Percentiles rank a stretch among this genome's conserved stretches.
Evolutionary conservation across 2,888 invertebrate species (phyloP).

Genomic region (Leucoma salicis): DNA sequence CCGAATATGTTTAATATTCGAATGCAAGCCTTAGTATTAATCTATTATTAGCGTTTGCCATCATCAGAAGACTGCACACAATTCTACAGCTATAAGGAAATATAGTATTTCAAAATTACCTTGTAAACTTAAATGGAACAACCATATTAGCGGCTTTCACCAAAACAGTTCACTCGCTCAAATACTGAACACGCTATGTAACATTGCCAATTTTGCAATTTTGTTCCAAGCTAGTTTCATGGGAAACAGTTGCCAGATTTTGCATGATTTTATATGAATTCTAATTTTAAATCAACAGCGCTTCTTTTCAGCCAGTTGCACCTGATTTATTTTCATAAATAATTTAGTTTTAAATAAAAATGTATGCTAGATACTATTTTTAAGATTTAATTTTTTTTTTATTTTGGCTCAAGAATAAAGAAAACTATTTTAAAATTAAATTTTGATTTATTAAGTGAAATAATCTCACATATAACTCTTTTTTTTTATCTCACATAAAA

Average conservation of each 20-base stretch:
- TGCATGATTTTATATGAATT: constrained; percentile 5
- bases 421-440: no score
- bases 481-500: no score
- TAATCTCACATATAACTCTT: no score
- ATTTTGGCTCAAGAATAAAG: no score
- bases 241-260: background rate
- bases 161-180: constrained; percentile 7
- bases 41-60: no score
- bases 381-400: no score
- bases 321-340: background rate
- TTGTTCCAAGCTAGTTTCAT: constrained; percentile 1
- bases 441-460: no score
- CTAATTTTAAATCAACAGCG: background rate
- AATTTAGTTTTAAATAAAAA: background rate
- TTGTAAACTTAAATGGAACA: background rate
- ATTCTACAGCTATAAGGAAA: background rate
- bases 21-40: no score
- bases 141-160: background rate
- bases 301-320: background rate
- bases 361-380: no score
- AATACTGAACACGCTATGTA: background rate
- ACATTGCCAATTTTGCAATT: background rate
- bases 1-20: no score
- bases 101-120: background rate
- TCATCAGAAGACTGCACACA: no score